phyloP scores from a whole-genome alignment of 2,888 invertebrate species.

The Drosophila atroscutellata region DNA sequence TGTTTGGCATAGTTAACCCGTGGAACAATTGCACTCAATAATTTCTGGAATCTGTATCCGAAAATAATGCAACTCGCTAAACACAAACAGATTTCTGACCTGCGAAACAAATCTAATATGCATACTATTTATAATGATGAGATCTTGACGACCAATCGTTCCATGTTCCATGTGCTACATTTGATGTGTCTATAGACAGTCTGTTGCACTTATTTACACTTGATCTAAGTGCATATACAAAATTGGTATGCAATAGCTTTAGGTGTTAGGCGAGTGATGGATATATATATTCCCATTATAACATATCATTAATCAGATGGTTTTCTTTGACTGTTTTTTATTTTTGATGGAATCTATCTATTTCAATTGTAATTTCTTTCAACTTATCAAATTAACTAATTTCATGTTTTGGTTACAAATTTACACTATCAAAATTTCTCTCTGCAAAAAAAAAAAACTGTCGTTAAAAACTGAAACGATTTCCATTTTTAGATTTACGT shows the following conservation, averaged over 20 bases:
- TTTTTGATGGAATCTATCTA: neutral
- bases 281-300: neutral
- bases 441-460: too few species aligned
- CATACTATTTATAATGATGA: slow-evolving; percentile 21
- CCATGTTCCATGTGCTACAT: slow-evolving; percentile 5
- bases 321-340: too few species aligned
- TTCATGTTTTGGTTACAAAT: neutral
- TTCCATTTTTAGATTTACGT: too few species aligned
- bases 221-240: neutral
- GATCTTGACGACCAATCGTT: slow-evolving; percentile 12
- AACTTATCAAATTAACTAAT: neutral
- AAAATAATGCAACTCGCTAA: slow-evolving; percentile 28
- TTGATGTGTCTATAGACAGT: neutral
- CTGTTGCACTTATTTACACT: slow-evolving; percentile 3
- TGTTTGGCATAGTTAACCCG: slow-evolving; percentile 47
- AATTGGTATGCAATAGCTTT: neutral
- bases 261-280: neutral
- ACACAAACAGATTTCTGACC: slow-evolving; percentile 17
- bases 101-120: slow-evolving; percentile 3
- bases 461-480: too few species aligned
- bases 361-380: neutral
- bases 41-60: slow-evolving; percentile 51
- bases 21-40: slow-evolving; percentile 61
- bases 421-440: too few species aligned
- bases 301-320: neutral